Percentiles rank a stretch among this genome's conserved stretches.
These are phyloP conservation scores for Apocrypta bakeri DNA, from an alignment of 1,140 invertebrate species.

Conservation along the genomic window DNA sequence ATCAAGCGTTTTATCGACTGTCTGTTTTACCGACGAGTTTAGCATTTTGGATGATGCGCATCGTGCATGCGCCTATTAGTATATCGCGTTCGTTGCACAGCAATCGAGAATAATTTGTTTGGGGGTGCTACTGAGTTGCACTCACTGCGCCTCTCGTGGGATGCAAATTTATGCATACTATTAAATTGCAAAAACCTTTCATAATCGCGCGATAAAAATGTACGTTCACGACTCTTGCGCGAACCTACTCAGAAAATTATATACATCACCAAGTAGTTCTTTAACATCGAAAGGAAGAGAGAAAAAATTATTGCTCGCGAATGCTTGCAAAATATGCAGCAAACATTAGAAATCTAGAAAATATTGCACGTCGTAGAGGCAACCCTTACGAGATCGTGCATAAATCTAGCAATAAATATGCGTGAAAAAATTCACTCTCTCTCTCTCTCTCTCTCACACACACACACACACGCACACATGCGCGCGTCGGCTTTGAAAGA, in stretches of 20 bases:
- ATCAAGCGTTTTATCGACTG: not conserved
- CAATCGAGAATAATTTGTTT: not conserved
- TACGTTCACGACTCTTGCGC: not conserved
- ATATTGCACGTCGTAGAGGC: too few relatives aligned
- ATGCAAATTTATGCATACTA: slow-evolving; percentile 5
- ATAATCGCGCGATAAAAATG: not conserved
- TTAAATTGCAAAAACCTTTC: slow-evolving; percentile 7
- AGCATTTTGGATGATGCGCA: not conserved
- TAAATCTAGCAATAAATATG: not conserved
- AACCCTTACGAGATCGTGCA: not conserved
- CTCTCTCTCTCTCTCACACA: not conserved
- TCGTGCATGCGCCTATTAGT: too few relatives aligned
- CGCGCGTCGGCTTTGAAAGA: not conserved
- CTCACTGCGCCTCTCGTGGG: too few relatives aligned
- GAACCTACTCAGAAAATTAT: not conserved
- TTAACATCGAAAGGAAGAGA: not conserved
- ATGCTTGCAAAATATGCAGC: not conserved
- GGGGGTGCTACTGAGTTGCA: not conserved
- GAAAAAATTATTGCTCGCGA: not conserved
- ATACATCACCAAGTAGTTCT: not conserved
- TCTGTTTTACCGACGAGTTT: not conserved
- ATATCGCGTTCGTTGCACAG: too few relatives aligned
- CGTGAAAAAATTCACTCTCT: not conserved
- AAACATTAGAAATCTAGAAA: slow-evolving; percentile 11
- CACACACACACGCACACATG: too few relatives aligned